Evolutionary conservation across 2,113 vertebrate species (phyloP), one percentile per base, ranked within the genome.

Genomic region (Ellobius talpinus): DNA sequence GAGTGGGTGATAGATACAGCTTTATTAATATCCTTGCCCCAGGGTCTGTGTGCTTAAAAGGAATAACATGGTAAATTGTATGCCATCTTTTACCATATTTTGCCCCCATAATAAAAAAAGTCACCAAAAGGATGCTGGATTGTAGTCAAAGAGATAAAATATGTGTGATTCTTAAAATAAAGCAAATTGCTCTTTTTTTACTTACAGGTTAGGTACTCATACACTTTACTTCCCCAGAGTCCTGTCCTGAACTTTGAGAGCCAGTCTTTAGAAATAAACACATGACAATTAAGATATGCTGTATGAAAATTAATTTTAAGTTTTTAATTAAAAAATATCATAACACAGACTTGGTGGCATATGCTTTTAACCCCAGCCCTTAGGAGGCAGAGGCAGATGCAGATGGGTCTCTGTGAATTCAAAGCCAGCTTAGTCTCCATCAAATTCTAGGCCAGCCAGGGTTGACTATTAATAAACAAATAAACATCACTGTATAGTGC

Each of bases 231-330:
- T 97, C 96, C 89, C 74, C 86, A 95, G 12, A 66, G 7, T 79
- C 86, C 26, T 85, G n/a, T 91, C 91, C 92, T 89, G 55, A 95
- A 93, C 78, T 97, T 97, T 65, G 8, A 93, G 42, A 94, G 82
- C 68, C 96, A 47, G n/a, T 65, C 52, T 84, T 97, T 97, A 58
- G 61, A 81, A n/a, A 58, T 81, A 58, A n/a, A 81, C 55, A 81
- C 33, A 81, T 81, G 23, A 81, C 55, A 21, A 81, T 33, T 36
- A 10, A 55, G 47, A 36, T 55, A 31, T 78, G 26, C 47, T 78
- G 45, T 52, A 79, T 81, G 19, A 81, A 19, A 58, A n/a, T 81
- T 81, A 81, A n/a, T 81, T 81, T 52, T 79, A 52, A 79, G 31
- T 36, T 52, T 55, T 79, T 36, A 21, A 36, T 36, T 77, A 23